phyloP scores from a whole-genome alignment of 2,797 vertebrate species.

The Silurus aristotelis region DNA sequence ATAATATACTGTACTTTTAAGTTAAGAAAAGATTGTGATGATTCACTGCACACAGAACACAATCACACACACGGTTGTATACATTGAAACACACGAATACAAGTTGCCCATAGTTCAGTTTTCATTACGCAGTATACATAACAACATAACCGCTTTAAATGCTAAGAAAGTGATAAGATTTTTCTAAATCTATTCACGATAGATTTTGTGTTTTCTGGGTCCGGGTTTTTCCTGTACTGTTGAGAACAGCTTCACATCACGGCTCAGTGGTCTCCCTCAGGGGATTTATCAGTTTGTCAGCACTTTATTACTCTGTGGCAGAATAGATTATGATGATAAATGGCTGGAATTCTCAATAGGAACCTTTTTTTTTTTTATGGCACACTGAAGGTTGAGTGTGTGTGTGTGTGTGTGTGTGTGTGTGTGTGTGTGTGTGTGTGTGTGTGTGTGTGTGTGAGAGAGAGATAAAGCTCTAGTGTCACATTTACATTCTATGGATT shows the following conservation, averaged over 20 bases:
- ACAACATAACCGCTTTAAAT: background rate
- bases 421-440: constrained; percentile 37
- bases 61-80: background rate
- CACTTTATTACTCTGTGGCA: constrained; percentile 58
- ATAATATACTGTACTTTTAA: no score
- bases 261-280: constrained; percentile 6
- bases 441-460: constrained; percentile 10
- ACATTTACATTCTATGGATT: constrained; percentile 18
- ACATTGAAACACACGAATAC: background rate
- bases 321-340: constrained; percentile 60
- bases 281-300: constrained; percentile 59
- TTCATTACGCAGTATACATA: background rate
- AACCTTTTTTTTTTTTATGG: constrained; percentile 15
- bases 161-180: background rate
- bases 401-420: background rate
- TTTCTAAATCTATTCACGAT: background rate
- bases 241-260: constrained; percentile 28
- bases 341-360: constrained; percentile 41
- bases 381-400: constrained; percentile 29
- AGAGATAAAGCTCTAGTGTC: constrained; percentile 40
- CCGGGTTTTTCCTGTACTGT: background rate
- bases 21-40: background rate
- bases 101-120: background rate
- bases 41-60: background rate
- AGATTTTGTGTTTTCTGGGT: background rate